Evolutionary conservation across 2,797 vertebrate species (phyloP).

Genomic region (Rhodeus uyekii): DNA sequence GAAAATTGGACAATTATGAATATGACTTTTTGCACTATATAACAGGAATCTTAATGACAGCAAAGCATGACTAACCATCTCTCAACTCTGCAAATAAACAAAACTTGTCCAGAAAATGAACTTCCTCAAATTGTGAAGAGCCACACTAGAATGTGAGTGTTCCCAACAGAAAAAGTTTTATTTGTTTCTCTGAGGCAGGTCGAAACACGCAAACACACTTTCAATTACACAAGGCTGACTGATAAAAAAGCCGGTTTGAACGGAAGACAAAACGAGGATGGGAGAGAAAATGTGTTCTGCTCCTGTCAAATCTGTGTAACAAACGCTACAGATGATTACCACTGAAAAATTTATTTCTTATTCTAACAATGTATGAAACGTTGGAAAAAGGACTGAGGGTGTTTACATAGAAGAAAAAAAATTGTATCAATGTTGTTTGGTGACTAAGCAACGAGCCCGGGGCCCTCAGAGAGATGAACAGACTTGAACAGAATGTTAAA

Average conservation of each 20-base stretch:
- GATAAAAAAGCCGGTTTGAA: not conserved
- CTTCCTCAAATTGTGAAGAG: not conserved
- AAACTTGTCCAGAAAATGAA: not conserved
- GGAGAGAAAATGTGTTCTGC: not conserved
- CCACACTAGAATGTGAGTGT: not conserved
- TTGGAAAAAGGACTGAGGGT: not conserved
- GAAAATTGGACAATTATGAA: not conserved
- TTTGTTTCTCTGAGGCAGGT: conserved; percentile 5
- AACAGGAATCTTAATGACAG: not conserved
- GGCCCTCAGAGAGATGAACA: conserved; percentile 21
- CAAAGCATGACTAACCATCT: not conserved
- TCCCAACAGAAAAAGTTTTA: not conserved
- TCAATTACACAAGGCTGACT: not conserved
- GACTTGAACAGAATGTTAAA: conserved; percentile 29
- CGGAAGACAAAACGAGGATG: not conserved
- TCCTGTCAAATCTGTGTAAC: conserved; percentile 18
- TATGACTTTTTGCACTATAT: not conserved
- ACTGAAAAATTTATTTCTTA: conserved; percentile 22
- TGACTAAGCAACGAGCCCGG: not conserved
- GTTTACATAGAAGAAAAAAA: not conserved
- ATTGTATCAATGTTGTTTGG: conserved; percentile 20
- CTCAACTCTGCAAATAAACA: not conserved
- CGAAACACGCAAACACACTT: conserved; percentile 6
- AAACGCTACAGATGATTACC: conserved; percentile 31
- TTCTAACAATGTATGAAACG: not conserved